Conservation (phyloP, 2,113 vertebrate species). For the Glaucomys volans region DNA sequence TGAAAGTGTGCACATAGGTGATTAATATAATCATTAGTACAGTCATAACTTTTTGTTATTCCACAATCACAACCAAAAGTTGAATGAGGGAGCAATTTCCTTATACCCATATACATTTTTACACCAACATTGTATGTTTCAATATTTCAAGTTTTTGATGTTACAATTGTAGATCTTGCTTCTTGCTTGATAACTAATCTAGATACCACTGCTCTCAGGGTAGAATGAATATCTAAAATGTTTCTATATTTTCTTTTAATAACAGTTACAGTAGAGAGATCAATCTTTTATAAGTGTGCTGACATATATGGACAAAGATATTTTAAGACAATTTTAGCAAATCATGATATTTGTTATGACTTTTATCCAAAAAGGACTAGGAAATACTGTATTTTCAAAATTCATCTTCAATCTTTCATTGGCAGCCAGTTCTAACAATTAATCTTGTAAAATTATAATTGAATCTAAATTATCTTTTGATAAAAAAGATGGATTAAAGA, state of each 20-base stretch:
- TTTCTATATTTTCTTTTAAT: conserved; percentile 63
- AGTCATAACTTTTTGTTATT: neutral
- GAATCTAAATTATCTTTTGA: conserved; percentile 61
- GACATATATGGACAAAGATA: neutral
- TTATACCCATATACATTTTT: conserved; percentile 9
- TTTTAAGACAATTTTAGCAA: conserved; percentile 61
- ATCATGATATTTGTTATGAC: conserved; percentile 46
- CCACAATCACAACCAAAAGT: neutral
- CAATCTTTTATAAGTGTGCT: neutral
- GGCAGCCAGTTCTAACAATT: conserved; percentile 41
- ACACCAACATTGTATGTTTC: neutral
- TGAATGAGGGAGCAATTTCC: conserved; percentile 20
- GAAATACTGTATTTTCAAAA: conserved; percentile 35
- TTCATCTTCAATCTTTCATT: conserved; percentile 53
- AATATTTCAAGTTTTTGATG: conserved; percentile 43
- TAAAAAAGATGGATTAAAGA: conserved; percentile 49
- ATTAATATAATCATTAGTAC: neutral
- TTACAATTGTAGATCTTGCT: neutral
- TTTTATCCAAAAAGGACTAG: conserved; percentile 44
- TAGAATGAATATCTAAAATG: conserved; percentile 38
- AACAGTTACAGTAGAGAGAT: conserved; percentile 2
- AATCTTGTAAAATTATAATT: conserved; percentile 63
- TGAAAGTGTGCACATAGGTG: neutral
- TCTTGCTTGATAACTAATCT: conserved; percentile 33
- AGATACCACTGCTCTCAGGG: neutral